Base-by-base conservation (phyloP, 2,113 vertebrate genomes). In the Chloebia gouldiae region DNA sequence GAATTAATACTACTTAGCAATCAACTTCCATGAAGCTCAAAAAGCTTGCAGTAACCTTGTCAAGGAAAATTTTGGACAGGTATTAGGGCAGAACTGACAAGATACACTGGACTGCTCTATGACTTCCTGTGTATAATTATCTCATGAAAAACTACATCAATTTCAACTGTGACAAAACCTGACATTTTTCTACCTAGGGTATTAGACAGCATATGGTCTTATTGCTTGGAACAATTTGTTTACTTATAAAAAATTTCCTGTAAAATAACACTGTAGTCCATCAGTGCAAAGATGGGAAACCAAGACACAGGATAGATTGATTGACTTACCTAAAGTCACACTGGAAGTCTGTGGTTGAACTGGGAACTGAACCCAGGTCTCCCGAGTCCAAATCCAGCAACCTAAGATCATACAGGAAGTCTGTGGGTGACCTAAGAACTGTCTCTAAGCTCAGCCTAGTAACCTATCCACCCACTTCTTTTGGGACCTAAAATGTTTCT, bases 331-430 rank as follows among this genome's bases (percentile, higher is more conserved):
- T 96, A 94, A 95, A 89, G 64, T 95, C 96, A 97, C 93, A 94
- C 31, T 91, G 94, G 93, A 96, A 94, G 95, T 90, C 96, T 96
- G 93, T 95, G 94, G 94, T 93, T 97, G 95, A 97, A 95, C 96
- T 96, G 85, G 95, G 82, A 96, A 96, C 94, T 71, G 93, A 94
- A 95, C 96, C 85, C 71, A 95, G 92, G 95, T 95, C 94, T 86
- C 95, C 93, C 40, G 94, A 97, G 82, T 97, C 95, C 94, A 96
- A 95, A 93, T 96, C 94, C 95, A 96, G 96, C 90, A 96, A 96
- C 94, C 96, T 97, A 97, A 96, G 96, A 97, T 97, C 93, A 97
- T 95, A 97, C 76, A 97, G 96, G 94, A 97, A 97, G 95, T 93
- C 92, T 85, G 86, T 97, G 61, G 91, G 77, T 97, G 61, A 96